phyloP scores from a whole-genome alignment of 2,888 invertebrate genomes.

The Theristus sp. region DNA sequence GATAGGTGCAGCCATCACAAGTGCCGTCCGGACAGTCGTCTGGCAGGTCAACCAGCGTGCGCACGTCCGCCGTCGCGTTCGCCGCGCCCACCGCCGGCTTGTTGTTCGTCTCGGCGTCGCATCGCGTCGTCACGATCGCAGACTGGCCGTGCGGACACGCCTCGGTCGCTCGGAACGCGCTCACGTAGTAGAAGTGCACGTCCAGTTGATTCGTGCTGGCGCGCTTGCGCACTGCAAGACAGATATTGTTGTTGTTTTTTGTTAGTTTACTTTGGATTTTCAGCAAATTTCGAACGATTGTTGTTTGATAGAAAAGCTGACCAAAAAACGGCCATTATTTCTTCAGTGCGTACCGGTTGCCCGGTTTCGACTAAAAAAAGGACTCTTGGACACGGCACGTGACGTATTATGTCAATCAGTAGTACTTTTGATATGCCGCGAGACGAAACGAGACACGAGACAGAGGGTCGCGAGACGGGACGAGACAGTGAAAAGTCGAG shows the following conservation, averaged over 20 bases:
- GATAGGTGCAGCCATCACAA: constrained; percentile 41
- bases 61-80: constrained; percentile 28
- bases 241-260: not conserved
- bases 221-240: not conserved
- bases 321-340: too few species aligned
- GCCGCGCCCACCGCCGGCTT: constrained; percentile 14
- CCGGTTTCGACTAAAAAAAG: too few species aligned
- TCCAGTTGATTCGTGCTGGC: not conserved
- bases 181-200: constrained; percentile 17
- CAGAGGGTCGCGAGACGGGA: too few species aligned
- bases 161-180: constrained; percentile 14
- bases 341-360: too few species aligned
- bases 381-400: too few species aligned
- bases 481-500: too few species aligned
- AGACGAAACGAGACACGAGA: too few species aligned
- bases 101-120: constrained; percentile 29
- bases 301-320: too few species aligned
- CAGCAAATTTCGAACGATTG: too few species aligned
- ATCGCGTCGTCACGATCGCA: constrained; percentile 40
- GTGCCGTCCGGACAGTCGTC: constrained; percentile 33
- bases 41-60: constrained; percentile 15
- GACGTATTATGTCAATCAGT: too few species aligned
- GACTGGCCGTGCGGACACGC: constrained; percentile 38
- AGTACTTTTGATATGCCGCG: too few species aligned
- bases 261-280: not conserved